Conservation (phyloP, 2,888 invertebrate genomes). For the Piscicola geometra region DNA sequence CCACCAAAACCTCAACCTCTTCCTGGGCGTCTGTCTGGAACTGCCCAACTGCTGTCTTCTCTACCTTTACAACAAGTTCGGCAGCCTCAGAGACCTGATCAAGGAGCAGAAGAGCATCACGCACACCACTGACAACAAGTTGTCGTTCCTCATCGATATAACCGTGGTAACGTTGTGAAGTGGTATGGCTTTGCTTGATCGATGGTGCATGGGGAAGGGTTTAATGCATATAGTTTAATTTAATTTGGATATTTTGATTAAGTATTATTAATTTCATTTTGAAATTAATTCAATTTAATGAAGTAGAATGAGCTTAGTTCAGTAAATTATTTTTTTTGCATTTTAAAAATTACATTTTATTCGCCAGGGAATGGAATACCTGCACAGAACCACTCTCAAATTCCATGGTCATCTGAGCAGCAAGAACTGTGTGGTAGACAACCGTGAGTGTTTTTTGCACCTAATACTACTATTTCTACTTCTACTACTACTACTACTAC, state of each 20-base stretch:
- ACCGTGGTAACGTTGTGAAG: too few species aligned
- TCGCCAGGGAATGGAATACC: slow-evolving; percentile 49
- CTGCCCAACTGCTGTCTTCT: slow-evolving; percentile 50
- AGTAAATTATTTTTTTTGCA: too few species aligned
- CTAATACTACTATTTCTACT: not conserved
- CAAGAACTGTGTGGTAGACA: slow-evolving; percentile 52
- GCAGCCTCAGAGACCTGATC: slow-evolving; percentile 48
- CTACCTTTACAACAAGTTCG: slow-evolving; percentile 51
- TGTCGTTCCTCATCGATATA: slow-evolving; percentile 37
- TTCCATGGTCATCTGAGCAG: slow-evolving; percentile 52
- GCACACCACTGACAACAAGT: slow-evolving; percentile 37
- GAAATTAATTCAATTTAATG: not conserved
- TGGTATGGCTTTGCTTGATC: too few species aligned
- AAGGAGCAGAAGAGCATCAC: slow-evolving; percentile 21
- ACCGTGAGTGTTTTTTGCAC: slow-evolving; percentile 33
- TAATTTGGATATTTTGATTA: not conserved
- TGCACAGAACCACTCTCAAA: slow-evolving; percentile 49
- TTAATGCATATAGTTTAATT: too few species aligned
- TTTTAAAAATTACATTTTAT: too few species aligned
- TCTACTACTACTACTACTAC: not conserved
- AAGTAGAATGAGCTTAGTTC: too few species aligned
- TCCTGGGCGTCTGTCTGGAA: slow-evolving; percentile 52
- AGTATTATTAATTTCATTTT: not conserved
- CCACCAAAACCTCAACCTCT: slow-evolving; percentile 54
- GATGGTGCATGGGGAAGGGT: not conserved